A percentile compares a stretch with the other conserved stretches of the same genome.
Conservation (phyloP, 2,888 invertebrate genomes). For the Patella caerulea region DNA sequence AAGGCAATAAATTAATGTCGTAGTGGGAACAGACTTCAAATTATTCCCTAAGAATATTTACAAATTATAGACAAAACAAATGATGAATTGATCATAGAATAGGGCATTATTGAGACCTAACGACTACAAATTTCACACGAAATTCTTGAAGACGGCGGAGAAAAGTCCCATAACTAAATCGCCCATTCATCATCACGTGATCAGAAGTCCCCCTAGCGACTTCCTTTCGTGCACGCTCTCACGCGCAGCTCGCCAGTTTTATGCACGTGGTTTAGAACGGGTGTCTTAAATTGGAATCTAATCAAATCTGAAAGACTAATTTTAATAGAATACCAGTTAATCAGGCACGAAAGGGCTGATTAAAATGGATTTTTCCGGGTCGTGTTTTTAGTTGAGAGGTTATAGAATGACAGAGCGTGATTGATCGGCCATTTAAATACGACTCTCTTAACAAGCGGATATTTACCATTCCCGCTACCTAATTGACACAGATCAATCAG, state of each 20-base stretch:
- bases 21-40: too few species aligned
- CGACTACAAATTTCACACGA: not conserved
- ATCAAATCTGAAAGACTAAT: constrained; percentile 1
- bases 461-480: too few species aligned
- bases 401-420: not conserved
- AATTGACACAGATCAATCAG: too few species aligned
- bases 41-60: not conserved
- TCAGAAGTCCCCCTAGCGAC: not conserved
- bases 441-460: too few species aligned
- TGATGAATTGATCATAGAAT: not conserved
- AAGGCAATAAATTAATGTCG: too few species aligned
- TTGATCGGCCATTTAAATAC: not conserved
- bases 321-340: constrained; percentile 1
- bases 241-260: not conserved
- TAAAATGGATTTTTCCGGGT: not conserved
- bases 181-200: constrained; percentile 5
- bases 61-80: not conserved
- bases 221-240: not conserved
- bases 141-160: not conserved
- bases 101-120: not conserved
- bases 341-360: not conserved
- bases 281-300: not conserved
- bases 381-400: not conserved
- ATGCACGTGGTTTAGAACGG: constrained; percentile 1
- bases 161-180: not conserved